Conservation (phyloP, 2,888 invertebrate species). For the Agriopis leucophaearia region DNA sequence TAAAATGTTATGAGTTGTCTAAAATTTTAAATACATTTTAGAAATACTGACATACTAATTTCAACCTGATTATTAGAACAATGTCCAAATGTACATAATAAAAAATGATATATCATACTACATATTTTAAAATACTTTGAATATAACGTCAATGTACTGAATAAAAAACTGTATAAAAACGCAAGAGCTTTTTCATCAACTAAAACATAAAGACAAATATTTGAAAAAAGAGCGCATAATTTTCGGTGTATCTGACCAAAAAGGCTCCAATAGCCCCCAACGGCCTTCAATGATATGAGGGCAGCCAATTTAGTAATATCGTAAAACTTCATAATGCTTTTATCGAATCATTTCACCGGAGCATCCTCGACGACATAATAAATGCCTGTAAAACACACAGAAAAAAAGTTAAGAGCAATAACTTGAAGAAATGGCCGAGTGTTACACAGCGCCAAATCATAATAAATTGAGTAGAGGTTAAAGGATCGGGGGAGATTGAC, state of each 20-base stretch:
- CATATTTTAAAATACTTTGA: too few species aligned
- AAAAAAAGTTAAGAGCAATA: slow-evolving; percentile 58
- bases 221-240: slow-evolving; percentile 39
- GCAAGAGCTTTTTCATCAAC: slow-evolving; percentile 39
- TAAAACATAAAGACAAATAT: slow-evolving; percentile 41
- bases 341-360: slow-evolving; percentile 37
- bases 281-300: slow-evolving; percentile 25
- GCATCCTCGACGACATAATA: slow-evolving; percentile 40
- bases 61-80: too few species aligned
- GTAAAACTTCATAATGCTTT: slow-evolving; percentile 44
- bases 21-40: too few species aligned
- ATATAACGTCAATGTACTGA: too few species aligned
- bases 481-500: slow-evolving; percentile 75
- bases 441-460: slow-evolving; percentile 59
- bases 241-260: slow-evolving; percentile 34
- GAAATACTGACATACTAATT: too few species aligned
- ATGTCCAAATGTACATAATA: too few species aligned
- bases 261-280: slow-evolving; percentile 39
- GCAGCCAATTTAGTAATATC: slow-evolving; percentile 40
- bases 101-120: too few species aligned
- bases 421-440: slow-evolving; percentile 46
- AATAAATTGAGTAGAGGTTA: slow-evolving; percentile 77
- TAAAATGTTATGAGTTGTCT: too few species aligned
- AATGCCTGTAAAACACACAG: slow-evolving; percentile 54
- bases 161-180: slow-evolving; percentile 29